Evolutionary conservation across 1,140 invertebrate species (phyloP), one percentile per base, ranked within the genome.

Genomic region (Holotrichia oblita): DNA sequence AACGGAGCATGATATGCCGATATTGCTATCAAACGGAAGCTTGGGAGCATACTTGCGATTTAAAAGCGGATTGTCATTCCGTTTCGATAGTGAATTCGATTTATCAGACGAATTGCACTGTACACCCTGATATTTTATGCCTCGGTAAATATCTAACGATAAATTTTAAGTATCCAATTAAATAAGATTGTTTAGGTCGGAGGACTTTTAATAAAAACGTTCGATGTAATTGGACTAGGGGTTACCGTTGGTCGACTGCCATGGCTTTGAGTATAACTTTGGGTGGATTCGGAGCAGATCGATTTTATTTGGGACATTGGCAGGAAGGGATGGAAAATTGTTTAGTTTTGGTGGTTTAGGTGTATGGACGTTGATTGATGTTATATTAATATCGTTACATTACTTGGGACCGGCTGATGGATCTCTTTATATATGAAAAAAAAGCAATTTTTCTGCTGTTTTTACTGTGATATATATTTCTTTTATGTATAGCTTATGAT

Each of bases 281-380:
- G 7, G 98, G 98, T 61, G 98, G 98, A 20, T 99, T 99, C 89
- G 98, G 98, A 44, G 97, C 97, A 41, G 98, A 99, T 86, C 91
- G 98, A 86, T 97, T 96, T 88, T 97, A 97, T 84, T 88, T 97
- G 40, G 95, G 95, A 0, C 94, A 96, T 84, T 97, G 95, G 95
- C 95, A 96, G 89, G 97, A 99, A 89, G 98, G 97, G 41, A 98
- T 82, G 98, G 98, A 20, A 99, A 99, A 89, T 88, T 99, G 24
- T 99, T 99, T 83, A 99, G 97, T 89, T 99, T 99, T 89, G 98
- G 98, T 64, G 98, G 98, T 40, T 89, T 99, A 0, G 98, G 98
- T 74, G 95, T 99, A 0, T 99, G 98, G 98, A 99, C 98, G 0
- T 89, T 99, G 42, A 95, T 99, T 40, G 98, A 99, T 91, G 97